Conservation (phyloP, 2,113 vertebrate genomes). For the Nothobranchius furzeri region DNA sequence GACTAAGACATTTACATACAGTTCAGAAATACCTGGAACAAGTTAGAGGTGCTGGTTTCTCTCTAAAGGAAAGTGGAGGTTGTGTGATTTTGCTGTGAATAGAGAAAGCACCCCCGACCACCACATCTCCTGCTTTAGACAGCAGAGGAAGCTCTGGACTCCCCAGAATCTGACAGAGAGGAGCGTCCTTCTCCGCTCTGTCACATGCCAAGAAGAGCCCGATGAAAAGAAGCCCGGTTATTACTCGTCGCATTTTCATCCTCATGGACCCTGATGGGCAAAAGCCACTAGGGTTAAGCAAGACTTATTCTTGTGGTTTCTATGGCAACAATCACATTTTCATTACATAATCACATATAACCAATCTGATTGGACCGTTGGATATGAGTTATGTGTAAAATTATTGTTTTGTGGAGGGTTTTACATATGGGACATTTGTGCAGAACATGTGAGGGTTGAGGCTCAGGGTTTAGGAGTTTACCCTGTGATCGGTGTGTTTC, state of each 20-base stretch:
- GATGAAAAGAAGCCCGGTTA: conserved; percentile 15
- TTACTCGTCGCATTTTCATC: conserved; percentile 34
- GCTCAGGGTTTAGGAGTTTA: too few relatives aligned
- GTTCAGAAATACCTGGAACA: conserved; percentile 69
- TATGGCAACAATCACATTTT: neutral
- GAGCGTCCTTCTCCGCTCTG: conserved; percentile 22
- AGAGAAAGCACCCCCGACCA: conserved; percentile 77
- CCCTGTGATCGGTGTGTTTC: too few relatives aligned
- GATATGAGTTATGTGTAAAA: neutral
- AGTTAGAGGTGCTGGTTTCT: conserved; percentile 55
- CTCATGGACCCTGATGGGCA: neutral
- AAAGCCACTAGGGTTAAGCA: conserved; percentile 2
- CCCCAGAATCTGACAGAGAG: conserved; percentile 64
- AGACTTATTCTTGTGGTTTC: conserved; percentile 1
- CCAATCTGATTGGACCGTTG: neutral
- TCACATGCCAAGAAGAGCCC: conserved; percentile 24
- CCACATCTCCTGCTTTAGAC: conserved; percentile 71
- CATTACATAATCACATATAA: conserved; percentile 18
- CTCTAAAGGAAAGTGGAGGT: conserved; percentile 60
- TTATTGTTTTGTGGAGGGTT: neutral
- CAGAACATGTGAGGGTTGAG: neutral
- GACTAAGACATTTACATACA: neutral
- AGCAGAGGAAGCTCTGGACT: conserved; percentile 70
- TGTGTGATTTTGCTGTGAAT: conserved; percentile 71
- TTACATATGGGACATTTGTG: neutral